Conservation (phyloP, 2,797 vertebrate species). For the Syncerus caffer region DNA sequence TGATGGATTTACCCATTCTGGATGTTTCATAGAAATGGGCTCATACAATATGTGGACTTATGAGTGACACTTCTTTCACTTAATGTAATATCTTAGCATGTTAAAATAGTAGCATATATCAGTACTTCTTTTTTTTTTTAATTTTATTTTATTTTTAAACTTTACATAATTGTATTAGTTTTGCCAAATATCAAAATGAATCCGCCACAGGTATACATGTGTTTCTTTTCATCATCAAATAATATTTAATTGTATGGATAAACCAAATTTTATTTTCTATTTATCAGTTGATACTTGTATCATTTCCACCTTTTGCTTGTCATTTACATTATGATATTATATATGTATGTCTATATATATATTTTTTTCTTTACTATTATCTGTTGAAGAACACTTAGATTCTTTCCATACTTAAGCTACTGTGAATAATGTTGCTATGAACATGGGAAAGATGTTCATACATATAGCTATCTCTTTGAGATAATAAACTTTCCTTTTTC, state of each 20-base stretch:
- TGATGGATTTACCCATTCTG: neutral
- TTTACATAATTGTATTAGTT: no score
- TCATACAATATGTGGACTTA: neutral
- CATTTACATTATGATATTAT: neutral
- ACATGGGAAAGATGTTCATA: neutral
- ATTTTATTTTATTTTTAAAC: no score
- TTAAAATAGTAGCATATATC: neutral
- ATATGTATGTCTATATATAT: neutral
- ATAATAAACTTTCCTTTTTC: neutral
- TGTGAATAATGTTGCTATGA: neutral
- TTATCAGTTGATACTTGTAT: neutral
- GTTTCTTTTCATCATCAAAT: neutral
- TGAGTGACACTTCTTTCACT: neutral
- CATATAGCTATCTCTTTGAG: neutral
- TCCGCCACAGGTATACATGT: no score
- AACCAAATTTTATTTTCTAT: neutral
- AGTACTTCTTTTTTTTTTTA: no score
- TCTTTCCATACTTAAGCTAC: neutral
- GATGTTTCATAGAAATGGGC: neutral
- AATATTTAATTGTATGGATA: neutral
- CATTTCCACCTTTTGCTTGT: neutral
- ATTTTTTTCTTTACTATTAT: neutral
- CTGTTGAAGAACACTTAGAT: neutral
- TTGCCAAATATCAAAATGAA: no score
- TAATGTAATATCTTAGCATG: neutral